Evolutionary conservation across 2,113 vertebrate species (phyloP).

Genomic region (Boleophthalmus pectinirostris): DNA sequence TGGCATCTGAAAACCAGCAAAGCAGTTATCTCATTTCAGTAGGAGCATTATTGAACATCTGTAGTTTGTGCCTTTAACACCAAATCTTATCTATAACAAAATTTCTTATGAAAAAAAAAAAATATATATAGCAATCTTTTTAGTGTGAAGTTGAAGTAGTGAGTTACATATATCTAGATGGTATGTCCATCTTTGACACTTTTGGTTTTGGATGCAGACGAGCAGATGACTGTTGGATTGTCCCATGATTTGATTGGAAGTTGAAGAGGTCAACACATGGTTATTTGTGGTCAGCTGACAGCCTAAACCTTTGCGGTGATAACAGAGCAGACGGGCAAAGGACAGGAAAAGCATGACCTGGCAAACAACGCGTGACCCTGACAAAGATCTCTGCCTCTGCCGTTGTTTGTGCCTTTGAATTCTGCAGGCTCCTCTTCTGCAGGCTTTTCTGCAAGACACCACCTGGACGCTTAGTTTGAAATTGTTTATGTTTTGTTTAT

Average conservation of each 20-base stretch:
- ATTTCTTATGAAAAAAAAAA: neutral
- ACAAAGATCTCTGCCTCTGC: conserved; percentile 38
- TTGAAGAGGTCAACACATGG: conserved; percentile 51
- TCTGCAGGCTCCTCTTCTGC: conserved; percentile 6
- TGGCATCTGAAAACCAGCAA: too few species aligned
- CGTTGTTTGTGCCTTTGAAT: conserved; percentile 23
- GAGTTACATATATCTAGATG: neutral
- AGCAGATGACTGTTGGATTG: conserved; percentile 10
- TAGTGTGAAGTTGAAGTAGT: neutral
- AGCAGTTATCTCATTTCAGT: too few species aligned
- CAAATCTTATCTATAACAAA: neutral
- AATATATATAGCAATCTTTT: neutral
- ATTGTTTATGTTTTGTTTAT: neutral
- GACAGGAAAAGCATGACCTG: conserved; percentile 56
- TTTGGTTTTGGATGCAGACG: conserved; percentile 7
- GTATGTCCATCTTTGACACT: neutral
- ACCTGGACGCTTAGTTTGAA: neutral
- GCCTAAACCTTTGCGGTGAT: conserved; percentile 43
- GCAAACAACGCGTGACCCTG: conserved; percentile 61
- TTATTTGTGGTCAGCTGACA: conserved; percentile 65
- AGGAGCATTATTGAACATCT: neutral
- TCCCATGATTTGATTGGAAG: conserved; percentile 53
- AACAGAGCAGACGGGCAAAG: conserved; percentile 73
- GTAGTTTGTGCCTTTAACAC: neutral
- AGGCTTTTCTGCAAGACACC: neutral